These are phyloP conservation scores for Pseudomyrmex flavicornis DNA, from an alignment of 1,140 invertebrate genomes.

Conservation along the genomic window DNA sequence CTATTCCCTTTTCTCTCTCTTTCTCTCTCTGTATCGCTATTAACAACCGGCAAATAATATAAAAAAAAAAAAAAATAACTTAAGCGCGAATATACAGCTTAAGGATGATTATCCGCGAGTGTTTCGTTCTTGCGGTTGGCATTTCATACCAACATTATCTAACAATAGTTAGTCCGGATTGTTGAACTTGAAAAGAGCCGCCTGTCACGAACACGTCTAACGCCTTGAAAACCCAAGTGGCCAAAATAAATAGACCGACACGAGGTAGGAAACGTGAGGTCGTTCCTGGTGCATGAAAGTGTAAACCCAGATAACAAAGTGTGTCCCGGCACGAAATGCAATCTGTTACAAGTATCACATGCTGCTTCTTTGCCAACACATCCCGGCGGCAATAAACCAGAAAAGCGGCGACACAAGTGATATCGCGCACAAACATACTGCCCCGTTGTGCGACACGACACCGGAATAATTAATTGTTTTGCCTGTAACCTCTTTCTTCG, in stretches of 20 bases:
- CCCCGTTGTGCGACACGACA: slow-evolving; percentile 56
- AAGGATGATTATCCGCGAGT: neutral
- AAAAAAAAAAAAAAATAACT: neutral
- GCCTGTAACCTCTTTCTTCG: slow-evolving; percentile 43
- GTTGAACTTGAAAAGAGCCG: slow-evolving; percentile 65
- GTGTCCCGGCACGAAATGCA: slow-evolving; percentile 74
- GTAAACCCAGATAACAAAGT: slow-evolving; percentile 75
- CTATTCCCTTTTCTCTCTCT: neutral
- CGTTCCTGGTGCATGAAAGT: slow-evolving; percentile 75
- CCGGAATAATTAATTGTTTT: slow-evolving; percentile 59
- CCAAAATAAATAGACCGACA: slow-evolving; percentile 73
- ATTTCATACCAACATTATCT: slow-evolving; percentile 37
- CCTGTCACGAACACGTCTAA: slow-evolving; percentile 69
- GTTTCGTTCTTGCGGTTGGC: neutral
- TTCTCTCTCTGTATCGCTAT: too few relatives aligned
- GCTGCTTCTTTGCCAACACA: slow-evolving; percentile 72
- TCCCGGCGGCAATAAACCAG: slow-evolving; percentile 71
- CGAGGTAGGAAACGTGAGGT: slow-evolving; percentile 70
- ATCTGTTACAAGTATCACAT: slow-evolving; percentile 74
- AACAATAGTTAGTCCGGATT: slow-evolving; percentile 50
- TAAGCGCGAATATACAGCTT: neutral
- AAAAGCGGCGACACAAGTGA: slow-evolving; percentile 71
- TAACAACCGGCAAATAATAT: slow-evolving; percentile 6
- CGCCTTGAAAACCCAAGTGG: slow-evolving; percentile 71
- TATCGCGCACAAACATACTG: slow-evolving; percentile 61